phyloP scores from a whole-genome alignment of 1,140 invertebrate species.

The Drosophila chauvacae region DNA sequence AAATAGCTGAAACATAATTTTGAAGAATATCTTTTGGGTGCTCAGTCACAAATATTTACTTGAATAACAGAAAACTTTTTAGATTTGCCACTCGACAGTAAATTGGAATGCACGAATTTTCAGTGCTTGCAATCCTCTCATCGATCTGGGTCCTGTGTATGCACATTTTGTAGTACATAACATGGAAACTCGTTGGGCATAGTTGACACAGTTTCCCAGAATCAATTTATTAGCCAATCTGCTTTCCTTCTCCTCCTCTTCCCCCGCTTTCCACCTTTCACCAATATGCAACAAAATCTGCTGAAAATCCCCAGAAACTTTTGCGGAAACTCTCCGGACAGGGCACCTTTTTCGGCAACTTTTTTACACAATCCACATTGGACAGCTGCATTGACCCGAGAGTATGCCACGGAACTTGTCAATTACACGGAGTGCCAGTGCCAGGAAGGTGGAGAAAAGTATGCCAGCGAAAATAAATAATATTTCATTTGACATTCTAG shows the following conservation, averaged over 20 bases:
- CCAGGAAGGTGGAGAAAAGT: constrained; percentile 26
- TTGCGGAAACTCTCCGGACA: constrained; percentile 14
- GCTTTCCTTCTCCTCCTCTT: not conserved
- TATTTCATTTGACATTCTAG: constrained; percentile 56
- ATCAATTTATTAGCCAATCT: constrained; percentile 37
- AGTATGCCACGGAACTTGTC: constrained; percentile 33
- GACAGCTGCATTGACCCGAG: constrained; percentile 25
- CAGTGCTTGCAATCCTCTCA: constrained; percentile 6
- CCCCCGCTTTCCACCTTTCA: no score
- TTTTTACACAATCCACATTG: constrained; percentile 18
- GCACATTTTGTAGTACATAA: constrained; percentile 7
- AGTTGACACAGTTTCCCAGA: constrained; percentile 27
- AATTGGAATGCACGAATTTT: not conserved
- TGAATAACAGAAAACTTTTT: not conserved
- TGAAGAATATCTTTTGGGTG: not conserved
- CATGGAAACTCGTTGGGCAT: constrained; percentile 21
- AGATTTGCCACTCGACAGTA: not conserved
- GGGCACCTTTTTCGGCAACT: constrained; percentile 16
- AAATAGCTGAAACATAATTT: not conserved
- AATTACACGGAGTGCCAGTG: constrained; percentile 54
- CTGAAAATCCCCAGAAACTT: constrained; percentile 31
- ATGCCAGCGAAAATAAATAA: constrained; percentile 47
- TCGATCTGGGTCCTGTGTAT: constrained; percentile 7
- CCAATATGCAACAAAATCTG: constrained; percentile 29
- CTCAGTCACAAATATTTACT: not conserved